Base-by-base conservation (phyloP, 2,113 vertebrate species). In the Hylia prasina region DNA sequence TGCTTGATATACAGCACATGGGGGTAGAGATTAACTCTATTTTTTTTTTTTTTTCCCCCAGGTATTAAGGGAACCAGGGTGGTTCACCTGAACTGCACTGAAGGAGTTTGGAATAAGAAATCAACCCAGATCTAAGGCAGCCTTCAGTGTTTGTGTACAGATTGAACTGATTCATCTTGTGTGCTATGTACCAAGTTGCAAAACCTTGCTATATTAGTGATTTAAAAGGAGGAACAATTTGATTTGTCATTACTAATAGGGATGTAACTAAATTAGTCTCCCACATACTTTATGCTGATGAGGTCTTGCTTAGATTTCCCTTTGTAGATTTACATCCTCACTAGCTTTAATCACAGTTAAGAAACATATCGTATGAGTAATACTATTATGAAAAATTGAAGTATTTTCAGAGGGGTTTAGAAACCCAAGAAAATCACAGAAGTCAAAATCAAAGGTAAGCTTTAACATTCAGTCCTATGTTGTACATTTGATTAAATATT, bases 401-500 rank as follows among this genome's bases (percentile, higher is more conserved):
- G 76, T 60, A 30, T 82, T 93, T 94, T 83, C 71, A 78, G 71
- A 89, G 68, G 82, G 28, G n/a, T 66, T 83, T 75, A 89, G 80
- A 92, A 96, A 51, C 15, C 61, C 58, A 54, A 85, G 66, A 91
- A 96, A 90, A 88, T 60, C 13, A 88, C 4, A 48, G 64, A 83
- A 96, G 68, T 71, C 47, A 85, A 78, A 93, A 95, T 96, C 85
- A 94, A 95, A 96, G 54, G 83, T 90, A 88, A 78, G 82, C 68
- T 81, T 94, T 78, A 92, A 93, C 87, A 95, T 93, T 87, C 85
- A 86, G 82, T 44, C 48, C 56, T 71, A 30, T 89, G 82, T 58
- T 93, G 90, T 78, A 77, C 56, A 24, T 94, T 96, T 96, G 94
- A 96, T 92, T 95, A 97, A 94, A 96, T 96, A 97, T 96, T 96